These are phyloP conservation scores for Apoda limacodes DNA, from an alignment of 2,888 invertebrate species.

Conservation along the genomic window DNA sequence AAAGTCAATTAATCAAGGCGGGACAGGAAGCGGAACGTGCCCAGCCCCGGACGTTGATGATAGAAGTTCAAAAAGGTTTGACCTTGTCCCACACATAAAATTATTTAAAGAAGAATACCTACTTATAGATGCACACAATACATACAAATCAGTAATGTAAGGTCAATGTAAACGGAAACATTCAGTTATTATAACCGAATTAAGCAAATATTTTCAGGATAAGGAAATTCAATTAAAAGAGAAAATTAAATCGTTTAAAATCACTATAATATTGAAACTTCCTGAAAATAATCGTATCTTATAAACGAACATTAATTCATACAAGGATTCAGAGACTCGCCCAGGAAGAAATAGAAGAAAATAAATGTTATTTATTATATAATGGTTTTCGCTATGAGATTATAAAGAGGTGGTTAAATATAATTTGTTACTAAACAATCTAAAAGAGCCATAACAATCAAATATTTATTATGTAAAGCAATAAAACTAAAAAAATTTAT, in stretches of 20 bases:
- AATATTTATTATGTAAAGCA: too few relatives aligned
- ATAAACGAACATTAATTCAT: slow-evolving; percentile 33
- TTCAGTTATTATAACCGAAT: too few relatives aligned
- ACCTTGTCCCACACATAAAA: slow-evolving; percentile 39
- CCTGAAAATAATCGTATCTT: slow-evolving; percentile 32
- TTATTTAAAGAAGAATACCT: too few relatives aligned
- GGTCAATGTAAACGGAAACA: slow-evolving; percentile 13
- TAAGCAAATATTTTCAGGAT: too few relatives aligned
- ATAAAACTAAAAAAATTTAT: too few relatives aligned
- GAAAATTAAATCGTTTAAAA: too few relatives aligned
- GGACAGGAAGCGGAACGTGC: slow-evolving; percentile 51
- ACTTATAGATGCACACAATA: too few relatives aligned
- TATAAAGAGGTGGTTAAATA: slow-evolving; percentile 27
- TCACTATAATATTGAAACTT: too few relatives aligned
- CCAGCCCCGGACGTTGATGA: slow-evolving; percentile 47
- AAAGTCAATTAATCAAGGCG: slow-evolving; percentile 48
- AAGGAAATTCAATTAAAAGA: too few relatives aligned
- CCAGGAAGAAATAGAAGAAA: slow-evolving; percentile 31
- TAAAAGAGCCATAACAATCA: too few relatives aligned
- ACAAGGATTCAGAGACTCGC: slow-evolving; percentile 25
- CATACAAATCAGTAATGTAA: too few relatives aligned
- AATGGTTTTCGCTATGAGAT: slow-evolving; percentile 33
- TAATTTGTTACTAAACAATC: too few relatives aligned
- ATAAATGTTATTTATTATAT: slow-evolving; percentile 34
- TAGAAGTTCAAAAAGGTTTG: slow-evolving; percentile 43